Evolutionary conservation across 2,888 invertebrate species (phyloP).

Genomic region (Melanostoma mellinum): DNA sequence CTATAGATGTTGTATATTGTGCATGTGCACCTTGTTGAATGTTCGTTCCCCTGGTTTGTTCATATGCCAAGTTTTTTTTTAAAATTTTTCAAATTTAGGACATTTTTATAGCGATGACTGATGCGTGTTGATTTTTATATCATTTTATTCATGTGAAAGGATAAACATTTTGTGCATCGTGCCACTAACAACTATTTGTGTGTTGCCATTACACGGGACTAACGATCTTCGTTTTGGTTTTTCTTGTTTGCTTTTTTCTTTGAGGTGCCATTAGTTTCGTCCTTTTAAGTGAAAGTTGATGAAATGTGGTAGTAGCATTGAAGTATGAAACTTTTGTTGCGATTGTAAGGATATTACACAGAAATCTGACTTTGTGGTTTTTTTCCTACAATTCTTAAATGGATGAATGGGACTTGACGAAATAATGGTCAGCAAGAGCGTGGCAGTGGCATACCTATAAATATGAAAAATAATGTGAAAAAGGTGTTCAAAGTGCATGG

Average conservation of each 20-base stretch:
- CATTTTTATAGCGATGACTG: constrained; percentile 62
- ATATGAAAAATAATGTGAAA: too few species aligned
- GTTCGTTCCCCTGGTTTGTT: constrained; percentile 26
- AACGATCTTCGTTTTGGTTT: not conserved
- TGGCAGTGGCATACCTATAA: too few species aligned
- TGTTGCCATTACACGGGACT: constrained; percentile 22
- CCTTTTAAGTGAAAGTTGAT: constrained; percentile 66
- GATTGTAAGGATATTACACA: constrained; percentile 58
- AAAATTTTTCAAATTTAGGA: constrained; percentile 26
- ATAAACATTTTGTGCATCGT: constrained; percentile 49
- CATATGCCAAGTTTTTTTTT: constrained; percentile 9
- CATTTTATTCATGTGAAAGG: constrained; percentile 50
- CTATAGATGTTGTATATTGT: constrained; percentile 6
- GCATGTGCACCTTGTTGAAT: constrained; percentile 53
- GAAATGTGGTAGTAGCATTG: constrained; percentile 21
- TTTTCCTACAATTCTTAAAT: not conserved
- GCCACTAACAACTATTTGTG: constrained; percentile 26
- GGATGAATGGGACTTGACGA: too few species aligned
- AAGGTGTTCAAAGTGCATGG: too few species aligned
- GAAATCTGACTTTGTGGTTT: constrained; percentile 64
- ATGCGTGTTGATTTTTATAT: constrained; percentile 63
- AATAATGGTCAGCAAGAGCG: too few species aligned
- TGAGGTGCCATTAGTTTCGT: constrained; percentile 36
- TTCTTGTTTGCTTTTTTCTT: constrained; percentile 22
- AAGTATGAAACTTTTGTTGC: constrained; percentile 21